A percentile compares a stretch with the other conserved stretches of the same genome.
Conservation (phyloP, 2,113 vertebrate genomes). For the Epinephelus moara region DNA sequence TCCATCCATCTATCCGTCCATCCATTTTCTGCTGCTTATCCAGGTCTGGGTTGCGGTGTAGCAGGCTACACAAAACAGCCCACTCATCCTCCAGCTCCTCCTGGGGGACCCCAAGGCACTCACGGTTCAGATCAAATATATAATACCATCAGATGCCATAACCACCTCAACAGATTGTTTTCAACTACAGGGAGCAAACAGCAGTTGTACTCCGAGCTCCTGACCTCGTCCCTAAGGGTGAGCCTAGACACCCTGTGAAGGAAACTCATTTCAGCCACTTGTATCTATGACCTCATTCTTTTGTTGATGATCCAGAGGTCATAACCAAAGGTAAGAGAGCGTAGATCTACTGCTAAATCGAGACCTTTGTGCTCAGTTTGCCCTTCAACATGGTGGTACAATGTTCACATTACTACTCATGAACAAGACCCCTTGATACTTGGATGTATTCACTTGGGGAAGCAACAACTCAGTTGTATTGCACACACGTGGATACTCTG, state of each 20-base stretch:
- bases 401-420: not conserved
- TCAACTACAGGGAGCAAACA: not conserved
- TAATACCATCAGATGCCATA: constrained; percentile 8
- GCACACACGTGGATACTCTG: not conserved
- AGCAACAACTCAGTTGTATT: not conserved
- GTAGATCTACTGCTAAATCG: not conserved
- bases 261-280: constrained; percentile 6
- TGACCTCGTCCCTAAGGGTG: not conserved
- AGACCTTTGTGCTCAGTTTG: not conserved
- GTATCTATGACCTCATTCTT: not conserved
- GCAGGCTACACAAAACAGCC: not conserved
- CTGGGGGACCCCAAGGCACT: not conserved
- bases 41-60: not conserved
- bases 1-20: not conserved
- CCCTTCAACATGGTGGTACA: not conserved
- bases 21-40: not conserved
- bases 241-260: not conserved
- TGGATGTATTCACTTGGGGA: not conserved
- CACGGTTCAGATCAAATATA: not conserved
- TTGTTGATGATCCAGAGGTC: constrained; percentile 12
- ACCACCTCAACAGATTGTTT: constrained; percentile 9
- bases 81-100: not conserved
- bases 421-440: not conserved
- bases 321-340: not conserved
- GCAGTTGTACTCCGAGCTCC: not conserved